Evolutionary conservation across 2,888 invertebrate species (phyloP).

Genomic region (Apamea monoglypha): DNA sequence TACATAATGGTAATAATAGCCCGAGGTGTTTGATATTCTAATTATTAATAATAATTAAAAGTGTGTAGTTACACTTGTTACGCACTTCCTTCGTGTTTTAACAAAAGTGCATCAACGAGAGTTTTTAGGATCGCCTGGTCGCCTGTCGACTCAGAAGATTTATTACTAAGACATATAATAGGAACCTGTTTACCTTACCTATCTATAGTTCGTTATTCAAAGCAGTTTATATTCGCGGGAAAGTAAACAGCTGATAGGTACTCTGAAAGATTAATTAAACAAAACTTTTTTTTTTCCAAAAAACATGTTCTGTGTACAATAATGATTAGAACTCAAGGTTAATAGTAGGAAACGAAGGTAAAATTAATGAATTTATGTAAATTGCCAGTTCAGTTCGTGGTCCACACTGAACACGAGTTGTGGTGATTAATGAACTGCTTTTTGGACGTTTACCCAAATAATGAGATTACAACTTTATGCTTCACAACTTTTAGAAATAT

Average conservation of each 20-base stretch:
- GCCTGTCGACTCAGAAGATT: conserved; percentile 37
- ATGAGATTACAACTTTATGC: conserved; percentile 67
- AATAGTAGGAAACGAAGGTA: conserved; percentile 68
- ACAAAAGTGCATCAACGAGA: conserved; percentile 23
- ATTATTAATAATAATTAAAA: conserved; percentile 20
- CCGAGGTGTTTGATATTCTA: conserved; percentile 31
- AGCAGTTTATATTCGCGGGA: conserved; percentile 14
- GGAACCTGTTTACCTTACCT: conserved; percentile 24
- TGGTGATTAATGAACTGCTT: conserved; percentile 84
- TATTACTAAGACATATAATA: conserved; percentile 25
- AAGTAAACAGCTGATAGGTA: conserved; percentile 26
- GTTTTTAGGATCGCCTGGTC: conserved; percentile 6
- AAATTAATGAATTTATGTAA: conserved; percentile 86
- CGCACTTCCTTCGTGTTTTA: conserved; percentile 11
- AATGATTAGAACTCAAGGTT: conserved; percentile 66
- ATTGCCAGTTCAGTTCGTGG: conserved; percentile 75
- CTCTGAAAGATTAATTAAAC: background rate
- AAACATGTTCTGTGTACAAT: conserved; percentile 43
- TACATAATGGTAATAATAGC: conserved; percentile 30
- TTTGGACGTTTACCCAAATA: conserved; percentile 84
- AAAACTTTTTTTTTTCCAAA: conserved; percentile 2
- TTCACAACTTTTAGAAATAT: conserved; percentile 36
- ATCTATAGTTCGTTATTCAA: conserved; percentile 27
- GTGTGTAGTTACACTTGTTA: conserved; percentile 14
- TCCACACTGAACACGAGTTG: conserved; percentile 75